Base-by-base conservation (phyloP, 1,140 invertebrate species). In the Ptiloglossa arizonensis region DNA sequence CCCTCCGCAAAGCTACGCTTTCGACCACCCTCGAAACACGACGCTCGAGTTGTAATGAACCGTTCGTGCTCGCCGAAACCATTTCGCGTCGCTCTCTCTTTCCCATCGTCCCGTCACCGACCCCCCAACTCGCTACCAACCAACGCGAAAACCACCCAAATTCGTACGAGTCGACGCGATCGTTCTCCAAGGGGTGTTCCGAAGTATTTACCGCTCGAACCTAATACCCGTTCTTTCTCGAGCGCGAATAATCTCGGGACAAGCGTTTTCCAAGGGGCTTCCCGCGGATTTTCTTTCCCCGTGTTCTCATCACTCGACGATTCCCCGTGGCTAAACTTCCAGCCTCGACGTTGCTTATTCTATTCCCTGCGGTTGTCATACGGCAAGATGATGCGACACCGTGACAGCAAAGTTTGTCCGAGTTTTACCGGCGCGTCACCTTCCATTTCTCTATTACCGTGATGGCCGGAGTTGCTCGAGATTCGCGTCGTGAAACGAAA, bases 41-140 rank as follows among this genome's bases (percentile, higher is more conserved):
- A 59, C n/a, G 24, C 70, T n/a, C 35, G 62, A 29, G 38, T 66
- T 82, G 81, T 83, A 83, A 83, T 69, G 80, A 83, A 83, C 80
- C 69, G 77, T 83, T 69, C 70, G 75, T 64, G 59, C 68, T 41
- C 72, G n/a, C 38, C 64, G 70, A 60, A 74, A 46, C 32, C 32
- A 41, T 46, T 48, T 41, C 35, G 63, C 73, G 44, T 17, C 27
- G 29, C 24, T 22, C 35, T 70, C 56, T 68, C 27, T 44, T 22
- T 44, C 52, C 50, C 35, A 59, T 59, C 35, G 32, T 41, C 38
- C 44, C 19, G 13, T 35, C 41, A 29, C 22, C 44, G 29, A 22
- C 27, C 56, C 56, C 15, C 22, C 29, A 22, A 13, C 5, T 15
- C 54, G 27, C 27, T 11, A 6, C 5, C 9, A 35, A 8, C 9